phyloP scores from a whole-genome alignment of 2,888 invertebrate species.

The Aleiodes alternator region DNA sequence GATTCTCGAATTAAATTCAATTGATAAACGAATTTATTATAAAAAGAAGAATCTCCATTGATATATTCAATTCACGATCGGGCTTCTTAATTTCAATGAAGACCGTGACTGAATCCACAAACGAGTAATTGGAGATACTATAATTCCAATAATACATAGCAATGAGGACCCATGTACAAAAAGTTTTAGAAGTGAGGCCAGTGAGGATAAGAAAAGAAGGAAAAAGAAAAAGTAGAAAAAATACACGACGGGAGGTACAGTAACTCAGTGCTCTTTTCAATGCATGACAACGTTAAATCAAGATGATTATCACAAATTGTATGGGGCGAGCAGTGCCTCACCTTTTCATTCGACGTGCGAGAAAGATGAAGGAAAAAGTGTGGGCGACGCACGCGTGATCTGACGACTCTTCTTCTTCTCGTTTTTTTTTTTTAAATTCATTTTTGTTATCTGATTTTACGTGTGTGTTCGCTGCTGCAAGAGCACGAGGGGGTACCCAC shows the following conservation, averaged over 20 bases:
- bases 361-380: constrained; percentile 13
- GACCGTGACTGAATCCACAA: constrained; percentile 12
- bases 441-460: constrained; percentile 25
- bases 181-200: not conserved
- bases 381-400: constrained; percentile 29
- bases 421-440: constrained; percentile 2
- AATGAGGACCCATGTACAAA: not conserved
- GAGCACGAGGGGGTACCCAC: constrained; percentile 42
- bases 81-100: constrained; percentile 33
- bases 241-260: constrained; percentile 17
- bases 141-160: not conserved
- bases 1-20: too few species aligned
- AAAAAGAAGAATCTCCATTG: not conserved
- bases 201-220: not conserved
- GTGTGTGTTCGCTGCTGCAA: constrained; percentile 22
- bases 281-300: constrained; percentile 42
- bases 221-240: not conserved
- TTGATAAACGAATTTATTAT: not conserved
- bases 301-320: constrained; percentile 35
- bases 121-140: constrained; percentile 29
- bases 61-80: constrained; percentile 26
- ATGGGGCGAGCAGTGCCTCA: constrained; percentile 24
- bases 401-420: not conserved
- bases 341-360: constrained; percentile 15
- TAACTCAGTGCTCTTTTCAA: not conserved